phyloP scores from a whole-genome alignment of 2,888 invertebrate genomes.

The Agonopterix heracliana region DNA sequence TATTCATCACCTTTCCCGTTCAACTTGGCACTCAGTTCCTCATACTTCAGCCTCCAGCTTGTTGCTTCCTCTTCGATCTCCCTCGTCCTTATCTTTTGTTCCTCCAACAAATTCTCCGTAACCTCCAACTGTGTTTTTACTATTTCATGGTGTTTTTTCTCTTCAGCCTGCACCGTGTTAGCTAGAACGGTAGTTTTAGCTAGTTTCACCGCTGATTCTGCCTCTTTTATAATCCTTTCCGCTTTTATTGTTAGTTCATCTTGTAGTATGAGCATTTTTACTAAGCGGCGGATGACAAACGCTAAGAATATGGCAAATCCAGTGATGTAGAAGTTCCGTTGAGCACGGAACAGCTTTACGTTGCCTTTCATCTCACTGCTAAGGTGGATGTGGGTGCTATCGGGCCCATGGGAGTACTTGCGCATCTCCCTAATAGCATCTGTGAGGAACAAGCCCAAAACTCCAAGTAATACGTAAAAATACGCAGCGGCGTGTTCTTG shows the following conservation, averaged over 20 bases:
- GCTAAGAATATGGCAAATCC: slow-evolving; percentile 85
- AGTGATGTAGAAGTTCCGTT: slow-evolving; percentile 87
- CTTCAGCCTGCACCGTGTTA: slow-evolving; percentile 30
- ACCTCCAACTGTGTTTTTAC: slow-evolving; percentile 32
- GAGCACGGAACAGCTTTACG: slow-evolving; percentile 85
- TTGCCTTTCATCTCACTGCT: slow-evolving; percentile 80
- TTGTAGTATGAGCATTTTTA: slow-evolving; percentile 79
- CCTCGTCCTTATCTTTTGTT: slow-evolving; percentile 31
- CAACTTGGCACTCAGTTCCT: slow-evolving; percentile 22
- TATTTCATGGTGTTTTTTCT: slow-evolving; percentile 25
- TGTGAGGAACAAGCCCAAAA: slow-evolving; percentile 79
- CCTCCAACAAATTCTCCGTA: slow-evolving; percentile 30
- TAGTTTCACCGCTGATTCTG: slow-evolving; percentile 75
- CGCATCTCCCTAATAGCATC: slow-evolving; percentile 84
- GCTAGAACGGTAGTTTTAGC: slow-evolving; percentile 48
- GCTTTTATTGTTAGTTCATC: slow-evolving; percentile 78
- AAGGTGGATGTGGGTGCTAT: slow-evolving; percentile 57
- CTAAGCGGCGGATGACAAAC: slow-evolving; percentile 80
- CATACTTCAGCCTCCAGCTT: slow-evolving; percentile 46
- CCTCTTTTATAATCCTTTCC: slow-evolving; percentile 81
- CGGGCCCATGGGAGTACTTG: slow-evolving; percentile 78
- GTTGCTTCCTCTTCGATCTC: slow-evolving; percentile 39
- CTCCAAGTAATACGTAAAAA: slow-evolving; percentile 76
- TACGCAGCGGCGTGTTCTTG: slow-evolving; percentile 80
- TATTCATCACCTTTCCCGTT: slow-evolving; percentile 24